Conservation (phyloP, 1,140 invertebrate genomes). For the Samia ricini region DNA sequence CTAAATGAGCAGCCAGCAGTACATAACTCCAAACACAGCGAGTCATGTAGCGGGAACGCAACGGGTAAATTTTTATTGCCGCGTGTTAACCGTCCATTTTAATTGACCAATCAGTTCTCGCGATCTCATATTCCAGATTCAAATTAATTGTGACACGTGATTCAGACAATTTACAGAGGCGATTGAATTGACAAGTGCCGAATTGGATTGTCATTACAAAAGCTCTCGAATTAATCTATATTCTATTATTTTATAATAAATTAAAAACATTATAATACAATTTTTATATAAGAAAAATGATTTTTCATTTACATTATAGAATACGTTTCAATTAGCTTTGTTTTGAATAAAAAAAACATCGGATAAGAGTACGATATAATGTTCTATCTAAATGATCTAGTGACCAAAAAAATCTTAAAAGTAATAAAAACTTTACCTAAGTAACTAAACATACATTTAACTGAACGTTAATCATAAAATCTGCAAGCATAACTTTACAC, state of each 20-base stretch:
- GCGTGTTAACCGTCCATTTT: conserved; percentile 3
- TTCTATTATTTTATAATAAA: no score
- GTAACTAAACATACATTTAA: neutral
- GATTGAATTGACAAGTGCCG: neutral
- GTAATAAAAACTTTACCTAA: neutral
- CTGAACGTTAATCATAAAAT: neutral
- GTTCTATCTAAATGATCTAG: no score
- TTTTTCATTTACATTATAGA: no score
- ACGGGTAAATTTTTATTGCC: conserved; percentile 6
- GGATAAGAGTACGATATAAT: no score
- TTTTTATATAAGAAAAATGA: no score
- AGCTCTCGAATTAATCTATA: neutral
- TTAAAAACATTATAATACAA: no score
- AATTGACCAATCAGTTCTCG: conserved; percentile 13
- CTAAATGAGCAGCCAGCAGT: neutral
- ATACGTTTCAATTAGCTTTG: no score
- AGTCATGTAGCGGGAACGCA: neutral
- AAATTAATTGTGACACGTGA: conserved; percentile 6
- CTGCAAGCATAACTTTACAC: neutral
- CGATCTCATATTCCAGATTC: neutral
- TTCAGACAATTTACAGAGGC: neutral
- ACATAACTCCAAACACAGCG: conserved; percentile 11
- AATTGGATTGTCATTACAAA: neutral
- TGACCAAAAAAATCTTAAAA: no score
- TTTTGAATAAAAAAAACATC: no score